Conservation (phyloP, 2,113 vertebrate genomes). For the Solea solea region DNA sequence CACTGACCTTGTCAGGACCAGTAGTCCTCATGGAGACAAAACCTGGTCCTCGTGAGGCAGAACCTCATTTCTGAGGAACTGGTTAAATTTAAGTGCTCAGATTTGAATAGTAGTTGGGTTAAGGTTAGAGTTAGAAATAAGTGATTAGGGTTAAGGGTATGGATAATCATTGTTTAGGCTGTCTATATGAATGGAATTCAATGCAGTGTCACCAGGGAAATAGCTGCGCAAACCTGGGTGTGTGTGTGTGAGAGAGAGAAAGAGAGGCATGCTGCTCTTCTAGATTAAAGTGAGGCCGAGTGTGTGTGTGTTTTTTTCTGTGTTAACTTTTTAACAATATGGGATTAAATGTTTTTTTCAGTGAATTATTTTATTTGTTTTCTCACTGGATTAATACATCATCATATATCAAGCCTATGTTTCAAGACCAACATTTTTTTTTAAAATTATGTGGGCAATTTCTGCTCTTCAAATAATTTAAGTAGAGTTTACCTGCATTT, state of each 20-base stretch:
- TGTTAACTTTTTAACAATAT: not conserved
- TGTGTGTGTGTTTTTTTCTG: slow-evolving; percentile 2
- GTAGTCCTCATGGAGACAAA: too few species aligned
- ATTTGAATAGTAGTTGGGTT: too few species aligned
- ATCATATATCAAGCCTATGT: not conserved
- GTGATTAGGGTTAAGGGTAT: too few species aligned
- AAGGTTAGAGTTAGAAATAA: too few species aligned
- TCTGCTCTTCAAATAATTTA: not conserved
- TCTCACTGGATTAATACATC: slow-evolving; percentile 22
- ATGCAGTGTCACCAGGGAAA: too few species aligned
- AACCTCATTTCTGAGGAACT: too few species aligned
- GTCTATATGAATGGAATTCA: too few species aligned
- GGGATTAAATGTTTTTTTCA: not conserved
- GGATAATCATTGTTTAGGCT: too few species aligned
- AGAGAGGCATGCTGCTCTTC: not conserved
- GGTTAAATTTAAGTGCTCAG: too few species aligned
- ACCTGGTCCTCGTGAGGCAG: too few species aligned
- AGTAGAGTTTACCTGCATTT: too few species aligned
- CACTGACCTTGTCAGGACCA: too few species aligned
- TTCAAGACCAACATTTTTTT: not conserved
- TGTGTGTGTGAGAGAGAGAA: not conserved
- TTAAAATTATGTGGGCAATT: not conserved
- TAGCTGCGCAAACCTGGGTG: not conserved
- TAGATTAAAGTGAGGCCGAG: not conserved
- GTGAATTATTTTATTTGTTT: not conserved